Conservation (phyloP, 2,113 vertebrate genomes). For the Acanthochromis polyacanthus region DNA sequence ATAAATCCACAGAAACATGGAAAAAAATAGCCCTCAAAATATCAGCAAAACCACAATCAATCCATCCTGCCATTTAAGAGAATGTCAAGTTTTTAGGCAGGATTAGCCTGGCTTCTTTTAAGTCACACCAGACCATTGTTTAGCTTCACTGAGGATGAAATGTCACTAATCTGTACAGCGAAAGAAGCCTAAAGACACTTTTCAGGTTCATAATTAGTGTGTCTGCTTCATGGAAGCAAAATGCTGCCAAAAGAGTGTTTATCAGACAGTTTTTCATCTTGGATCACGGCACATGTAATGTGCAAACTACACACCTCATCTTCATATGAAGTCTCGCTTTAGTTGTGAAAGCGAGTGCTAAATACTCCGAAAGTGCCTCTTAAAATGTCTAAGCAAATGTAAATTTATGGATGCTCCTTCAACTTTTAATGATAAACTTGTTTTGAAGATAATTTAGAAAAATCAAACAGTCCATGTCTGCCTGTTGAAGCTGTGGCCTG, state of each 20-base stretch:
- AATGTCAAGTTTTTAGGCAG: constrained; percentile 24
- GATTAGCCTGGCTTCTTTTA: constrained; percentile 1
- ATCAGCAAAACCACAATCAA: constrained; percentile 18
- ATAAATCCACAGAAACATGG: background rate
- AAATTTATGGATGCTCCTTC: background rate
- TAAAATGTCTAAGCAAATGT: background rate
- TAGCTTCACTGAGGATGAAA: constrained; percentile 6
- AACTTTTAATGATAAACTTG: too few relatives aligned
- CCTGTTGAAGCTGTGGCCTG: background rate
- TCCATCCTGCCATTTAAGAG: constrained; percentile 28
- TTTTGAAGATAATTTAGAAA: too few relatives aligned
- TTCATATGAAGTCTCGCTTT: background rate
- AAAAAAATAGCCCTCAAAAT: background rate
- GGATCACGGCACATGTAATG: background rate
- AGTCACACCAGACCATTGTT: background rate
- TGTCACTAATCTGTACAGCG: background rate
- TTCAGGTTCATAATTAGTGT: background rate
- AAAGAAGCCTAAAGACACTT: background rate
- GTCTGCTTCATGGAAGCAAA: background rate
- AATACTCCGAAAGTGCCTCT: background rate
- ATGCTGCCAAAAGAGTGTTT: constrained; percentile 1
- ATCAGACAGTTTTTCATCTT: background rate
- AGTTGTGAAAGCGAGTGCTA: background rate
- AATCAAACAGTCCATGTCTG: too few relatives aligned
- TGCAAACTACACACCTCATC: background rate